Percentiles rank a stretch among this genome's conserved stretches.
These are phyloP conservation scores for Squalus acanthias DNA, from an alignment of 2,797 vertebrate genomes.

Conservation along the genomic window DNA sequence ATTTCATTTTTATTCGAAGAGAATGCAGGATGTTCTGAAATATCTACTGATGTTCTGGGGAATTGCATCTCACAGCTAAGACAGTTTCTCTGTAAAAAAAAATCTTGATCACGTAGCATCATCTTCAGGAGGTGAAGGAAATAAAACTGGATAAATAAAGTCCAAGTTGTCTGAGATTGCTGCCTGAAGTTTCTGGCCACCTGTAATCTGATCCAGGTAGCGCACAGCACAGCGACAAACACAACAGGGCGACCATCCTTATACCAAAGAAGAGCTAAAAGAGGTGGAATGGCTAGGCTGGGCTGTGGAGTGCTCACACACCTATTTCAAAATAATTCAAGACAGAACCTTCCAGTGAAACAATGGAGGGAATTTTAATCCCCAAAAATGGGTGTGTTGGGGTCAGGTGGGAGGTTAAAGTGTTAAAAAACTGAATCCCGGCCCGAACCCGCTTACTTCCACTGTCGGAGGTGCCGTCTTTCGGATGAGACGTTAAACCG, in stretches of 20 bases:
- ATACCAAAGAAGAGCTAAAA: not conserved
- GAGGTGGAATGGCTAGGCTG: not conserved
- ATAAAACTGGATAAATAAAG: not conserved
- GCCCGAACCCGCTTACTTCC: no score
- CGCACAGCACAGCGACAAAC: not conserved
- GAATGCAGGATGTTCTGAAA: not conserved
- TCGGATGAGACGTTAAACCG: no score
- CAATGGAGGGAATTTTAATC: no score
- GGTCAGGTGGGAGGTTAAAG: no score
- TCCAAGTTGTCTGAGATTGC: not conserved
- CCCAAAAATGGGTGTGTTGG: no score
- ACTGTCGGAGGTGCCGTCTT: no score
- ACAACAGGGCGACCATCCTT: not conserved
- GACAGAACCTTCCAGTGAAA: not conserved
- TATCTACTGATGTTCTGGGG: not conserved
- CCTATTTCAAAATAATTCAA: not conserved
- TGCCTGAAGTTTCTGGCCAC: not conserved
- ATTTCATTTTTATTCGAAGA: not conserved
- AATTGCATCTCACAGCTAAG: not conserved
- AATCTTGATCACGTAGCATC: not conserved
- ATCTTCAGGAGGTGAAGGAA: not conserved
- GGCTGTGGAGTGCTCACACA: not conserved
- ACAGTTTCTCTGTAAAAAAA: slow-evolving; percentile 8
- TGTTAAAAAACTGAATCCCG: no score
- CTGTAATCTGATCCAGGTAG: not conserved